These are phyloP conservation scores for Psittacara wagleri DNA, from an alignment of 2,113 vertebrate genomes.

Conservation along the genomic window DNA sequence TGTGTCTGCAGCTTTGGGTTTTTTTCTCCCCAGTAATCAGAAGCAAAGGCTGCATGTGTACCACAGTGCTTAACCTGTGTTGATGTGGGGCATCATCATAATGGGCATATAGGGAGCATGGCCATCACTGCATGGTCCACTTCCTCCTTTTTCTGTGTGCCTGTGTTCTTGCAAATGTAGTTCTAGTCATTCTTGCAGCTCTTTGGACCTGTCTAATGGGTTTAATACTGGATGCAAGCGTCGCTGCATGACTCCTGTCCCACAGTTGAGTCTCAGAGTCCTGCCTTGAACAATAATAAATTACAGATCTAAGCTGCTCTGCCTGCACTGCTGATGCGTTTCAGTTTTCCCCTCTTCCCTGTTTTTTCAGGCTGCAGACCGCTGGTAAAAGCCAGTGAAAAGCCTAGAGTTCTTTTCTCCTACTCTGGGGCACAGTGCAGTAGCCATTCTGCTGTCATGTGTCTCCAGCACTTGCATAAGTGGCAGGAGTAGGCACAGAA, in stretches of 20 bases:
- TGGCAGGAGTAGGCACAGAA: neutral
- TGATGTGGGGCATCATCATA: neutral
- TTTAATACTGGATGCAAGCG: neutral
- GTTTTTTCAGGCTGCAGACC: neutral
- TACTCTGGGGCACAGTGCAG: neutral
- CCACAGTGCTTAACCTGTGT: neutral
- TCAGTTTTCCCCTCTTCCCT: neutral
- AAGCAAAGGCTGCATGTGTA: neutral
- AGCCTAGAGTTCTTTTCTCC: neutral
- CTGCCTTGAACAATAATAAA: constrained; percentile 3
- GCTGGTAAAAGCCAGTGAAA: neutral
- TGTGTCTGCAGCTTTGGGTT: neutral
- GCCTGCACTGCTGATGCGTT: neutral
- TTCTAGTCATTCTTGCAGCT: neutral
- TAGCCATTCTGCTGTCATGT: neutral
- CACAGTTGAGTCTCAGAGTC: neutral
- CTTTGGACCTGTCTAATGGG: neutral
- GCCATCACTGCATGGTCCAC: neutral
- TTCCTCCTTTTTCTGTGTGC: neutral
- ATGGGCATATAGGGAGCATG: neutral
- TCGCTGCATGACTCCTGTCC: neutral
- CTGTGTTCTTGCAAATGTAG: neutral
- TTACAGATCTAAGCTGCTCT: neutral
- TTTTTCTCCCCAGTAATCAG: neutral
- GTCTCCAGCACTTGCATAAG: neutral